phyloP scores from a whole-genome alignment of 2,113 vertebrate species.

The Raja brachyura region DNA sequence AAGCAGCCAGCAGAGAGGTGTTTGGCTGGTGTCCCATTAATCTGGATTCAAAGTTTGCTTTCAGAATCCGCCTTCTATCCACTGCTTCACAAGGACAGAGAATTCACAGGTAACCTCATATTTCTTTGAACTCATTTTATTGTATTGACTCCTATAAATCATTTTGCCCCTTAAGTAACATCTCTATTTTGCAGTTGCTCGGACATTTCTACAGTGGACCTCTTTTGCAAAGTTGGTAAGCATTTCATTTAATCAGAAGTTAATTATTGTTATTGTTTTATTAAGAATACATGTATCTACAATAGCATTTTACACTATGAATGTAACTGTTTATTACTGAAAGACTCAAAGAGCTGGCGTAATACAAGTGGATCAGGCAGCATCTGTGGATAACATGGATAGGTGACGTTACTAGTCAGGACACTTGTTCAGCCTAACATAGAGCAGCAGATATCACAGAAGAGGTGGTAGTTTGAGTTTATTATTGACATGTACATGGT shows the following conservation, averaged over 20 bases:
- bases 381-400: no score
- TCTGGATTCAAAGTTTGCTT: background rate
- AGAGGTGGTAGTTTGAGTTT: no score
- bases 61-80: background rate
- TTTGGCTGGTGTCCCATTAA: background rate
- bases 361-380: no score
- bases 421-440: no score
- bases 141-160: background rate
- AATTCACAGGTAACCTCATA: slow-evolving; percentile 23
- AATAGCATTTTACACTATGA: background rate
- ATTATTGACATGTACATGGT: no score
- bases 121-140: background rate
- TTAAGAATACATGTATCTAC: background rate
- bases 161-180: background rate
- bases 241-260: background rate
- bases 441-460: no score
- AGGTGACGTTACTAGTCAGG: no score
- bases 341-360: background rate
- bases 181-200: background rate
- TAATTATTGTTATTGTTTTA: background rate
- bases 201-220: background rate
- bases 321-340: background rate
- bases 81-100: background rate
- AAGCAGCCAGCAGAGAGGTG: background rate
- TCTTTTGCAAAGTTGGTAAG: background rate